These are phyloP conservation scores for Acrobasis suavella DNA, from an alignment of 2,888 invertebrate genomes.

Conservation along the genomic window DNA sequence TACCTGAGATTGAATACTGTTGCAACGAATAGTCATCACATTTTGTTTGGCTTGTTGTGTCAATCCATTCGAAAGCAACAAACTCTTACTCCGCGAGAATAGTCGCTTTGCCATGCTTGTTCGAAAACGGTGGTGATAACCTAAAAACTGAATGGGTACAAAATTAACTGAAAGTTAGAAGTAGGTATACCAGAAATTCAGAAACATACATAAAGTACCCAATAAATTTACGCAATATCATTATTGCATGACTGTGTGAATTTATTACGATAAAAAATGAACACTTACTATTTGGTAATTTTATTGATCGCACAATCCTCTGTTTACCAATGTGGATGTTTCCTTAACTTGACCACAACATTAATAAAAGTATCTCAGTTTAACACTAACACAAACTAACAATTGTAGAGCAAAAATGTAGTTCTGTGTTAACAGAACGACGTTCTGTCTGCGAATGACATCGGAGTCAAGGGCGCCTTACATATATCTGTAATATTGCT, in stretches of 20 bases:
- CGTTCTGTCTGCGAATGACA: conserved; percentile 12
- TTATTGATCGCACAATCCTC: conserved; percentile 4
- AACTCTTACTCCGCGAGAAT: conserved; percentile 37
- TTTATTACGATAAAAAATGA: neutral
- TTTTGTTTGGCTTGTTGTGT: neutral
- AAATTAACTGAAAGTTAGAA: neutral
- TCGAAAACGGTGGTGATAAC: conserved; percentile 11
- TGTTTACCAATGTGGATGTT: neutral
- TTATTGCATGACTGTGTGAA: neutral
- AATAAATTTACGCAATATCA: neutral
- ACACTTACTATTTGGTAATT: neutral
- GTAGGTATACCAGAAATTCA: neutral
- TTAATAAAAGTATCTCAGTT: neutral
- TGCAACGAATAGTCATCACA: conserved; percentile 2
- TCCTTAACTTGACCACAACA: neutral
- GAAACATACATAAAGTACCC: neutral
- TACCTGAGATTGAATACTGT: conserved; percentile 37
- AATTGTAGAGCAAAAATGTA: neutral
- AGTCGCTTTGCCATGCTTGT: conserved; percentile 51
- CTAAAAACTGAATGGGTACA: neutral
- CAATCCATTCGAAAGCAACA: conserved; percentile 8
- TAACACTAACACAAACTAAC: neutral
- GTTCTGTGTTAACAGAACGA: conserved; percentile 3
- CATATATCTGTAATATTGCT: neutral
- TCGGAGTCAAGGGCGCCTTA: conserved; percentile 17